Evolutionary conservation across 2,797 vertebrate genomes (phyloP).

Genomic region (Cephalopachus bancanus): DNA sequence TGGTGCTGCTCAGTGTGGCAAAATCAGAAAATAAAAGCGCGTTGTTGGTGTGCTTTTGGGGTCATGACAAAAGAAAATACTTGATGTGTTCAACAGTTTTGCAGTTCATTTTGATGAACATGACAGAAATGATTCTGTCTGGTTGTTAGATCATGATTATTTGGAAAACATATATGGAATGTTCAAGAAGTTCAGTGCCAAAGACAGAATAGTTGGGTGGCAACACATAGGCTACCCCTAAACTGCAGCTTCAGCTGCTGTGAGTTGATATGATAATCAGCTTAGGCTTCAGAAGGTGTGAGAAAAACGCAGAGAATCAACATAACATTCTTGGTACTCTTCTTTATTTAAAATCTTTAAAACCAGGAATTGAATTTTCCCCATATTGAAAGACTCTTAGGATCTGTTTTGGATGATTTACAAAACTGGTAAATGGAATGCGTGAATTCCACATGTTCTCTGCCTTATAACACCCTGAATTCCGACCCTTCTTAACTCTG

Average conservation of each 20-base stretch:
- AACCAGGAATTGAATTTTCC: slow-evolving; percentile 1
- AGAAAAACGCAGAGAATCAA: neutral
- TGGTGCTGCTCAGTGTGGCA: slow-evolving; percentile 83
- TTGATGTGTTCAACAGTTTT: slow-evolving; percentile 99
- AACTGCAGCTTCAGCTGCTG: neutral
- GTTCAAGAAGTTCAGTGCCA: slow-evolving; percentile 87
- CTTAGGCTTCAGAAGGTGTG: neutral
- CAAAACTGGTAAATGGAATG: neutral
- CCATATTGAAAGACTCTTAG: neutral
- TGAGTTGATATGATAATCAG: fast-evolving
- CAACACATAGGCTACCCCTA: slow-evolving; percentile 96
- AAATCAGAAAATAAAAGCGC: slow-evolving; percentile 98
- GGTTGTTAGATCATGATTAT: slow-evolving; percentile 99
- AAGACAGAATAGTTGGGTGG: slow-evolving; percentile 99
- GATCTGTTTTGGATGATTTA: neutral
- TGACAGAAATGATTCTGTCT: slow-evolving; percentile 98
- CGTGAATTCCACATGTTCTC: neutral
- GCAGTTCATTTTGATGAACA: slow-evolving; percentile 99
- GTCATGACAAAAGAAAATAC: slow-evolving; percentile 98
- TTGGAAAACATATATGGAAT: slow-evolving; percentile 92
- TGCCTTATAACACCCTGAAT: slow-evolving; percentile 37
- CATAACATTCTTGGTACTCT: neutral
- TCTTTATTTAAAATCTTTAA: slow-evolving; percentile 18
- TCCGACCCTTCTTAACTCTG: slow-evolving; percentile 20
- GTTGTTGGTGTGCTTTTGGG: slow-evolving; percentile 98